A percentile compares a stretch with the other conserved stretches of the same genome.
phyloP scores from a whole-genome alignment of 2,888 invertebrate genomes.

The Heliconius charithonia region DNA sequence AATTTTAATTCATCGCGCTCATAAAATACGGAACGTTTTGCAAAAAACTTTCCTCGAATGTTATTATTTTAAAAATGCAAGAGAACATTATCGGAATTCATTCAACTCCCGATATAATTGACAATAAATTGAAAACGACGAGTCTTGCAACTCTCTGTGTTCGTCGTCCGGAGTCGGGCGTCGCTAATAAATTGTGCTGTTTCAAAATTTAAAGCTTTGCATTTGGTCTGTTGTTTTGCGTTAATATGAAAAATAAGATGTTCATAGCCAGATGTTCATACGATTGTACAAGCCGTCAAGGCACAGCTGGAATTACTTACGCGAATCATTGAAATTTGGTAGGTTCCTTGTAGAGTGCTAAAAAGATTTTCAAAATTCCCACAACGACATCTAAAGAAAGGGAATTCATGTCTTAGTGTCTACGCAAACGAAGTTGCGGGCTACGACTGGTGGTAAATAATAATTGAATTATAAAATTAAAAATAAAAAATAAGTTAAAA shows the following conservation, averaged over 20 bases:
- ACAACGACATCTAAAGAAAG: too few species aligned
- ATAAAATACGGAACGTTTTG: slow-evolving; percentile 23
- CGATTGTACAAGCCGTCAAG: too few species aligned
- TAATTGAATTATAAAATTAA: too few species aligned
- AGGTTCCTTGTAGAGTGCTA: too few species aligned
- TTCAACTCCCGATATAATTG: slow-evolving; percentile 40
- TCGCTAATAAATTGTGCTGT: slow-evolving; percentile 20
- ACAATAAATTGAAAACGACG: slow-evolving; percentile 41
- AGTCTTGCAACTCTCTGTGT: slow-evolving; percentile 23
- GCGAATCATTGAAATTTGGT: too few species aligned
- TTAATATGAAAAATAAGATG: neutral
- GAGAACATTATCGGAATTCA: slow-evolving; percentile 39
- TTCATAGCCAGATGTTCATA: too few species aligned
- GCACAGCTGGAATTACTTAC: too few species aligned
- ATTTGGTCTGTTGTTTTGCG: neutral
- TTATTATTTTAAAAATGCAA: slow-evolving; percentile 38
- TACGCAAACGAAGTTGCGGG: too few species aligned
- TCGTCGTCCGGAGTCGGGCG: neutral
- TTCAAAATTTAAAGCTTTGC: slow-evolving; percentile 6
- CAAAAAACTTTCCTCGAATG: neutral
- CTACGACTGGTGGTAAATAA: too few species aligned
- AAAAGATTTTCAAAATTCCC: too few species aligned
- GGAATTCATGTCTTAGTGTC: too few species aligned
- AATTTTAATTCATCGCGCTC: neutral
- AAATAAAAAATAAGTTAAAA: too few species aligned